phyloP scores from a whole-genome alignment of 2,888 invertebrate genomes.

The Dascillus cervinus region DNA sequence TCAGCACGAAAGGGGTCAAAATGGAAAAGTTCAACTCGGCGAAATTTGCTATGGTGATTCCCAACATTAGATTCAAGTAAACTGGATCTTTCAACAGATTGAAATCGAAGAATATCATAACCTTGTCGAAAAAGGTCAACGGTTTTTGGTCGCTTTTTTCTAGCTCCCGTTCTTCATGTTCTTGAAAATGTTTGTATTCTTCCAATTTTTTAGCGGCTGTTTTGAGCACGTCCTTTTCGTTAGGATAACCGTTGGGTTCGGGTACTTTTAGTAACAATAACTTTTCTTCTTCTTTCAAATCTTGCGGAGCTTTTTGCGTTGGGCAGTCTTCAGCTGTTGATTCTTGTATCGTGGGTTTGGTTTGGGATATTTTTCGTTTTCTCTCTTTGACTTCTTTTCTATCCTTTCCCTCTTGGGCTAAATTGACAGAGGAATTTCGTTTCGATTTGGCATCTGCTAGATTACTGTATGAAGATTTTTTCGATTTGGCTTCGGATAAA shows the following conservation, averaged over 20 bases:
- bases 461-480: constrained; percentile 28
- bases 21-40: constrained; percentile 67
- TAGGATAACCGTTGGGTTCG: constrained; percentile 10
- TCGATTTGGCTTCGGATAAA: constrained; percentile 43
- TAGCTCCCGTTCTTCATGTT: constrained; percentile 11
- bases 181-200: constrained; percentile 35
- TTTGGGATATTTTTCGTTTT: constrained; percentile 22
- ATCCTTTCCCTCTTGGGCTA: constrained; percentile 16
- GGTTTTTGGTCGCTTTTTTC: constrained; percentile 21
- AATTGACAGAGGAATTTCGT: constrained; percentile 14
- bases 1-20: constrained; percentile 64
- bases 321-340: constrained; percentile 26
- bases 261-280: constrained; percentile 34
- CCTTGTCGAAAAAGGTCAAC: constrained; percentile 47
- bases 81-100: constrained; percentile 60
- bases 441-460: constrained; percentile 23
- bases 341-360: constrained; percentile 24
- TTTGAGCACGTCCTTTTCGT: constrained; percentile 51
- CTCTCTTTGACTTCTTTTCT: constrained; percentile 15
- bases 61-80: constrained; percentile 63
- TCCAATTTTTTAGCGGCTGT: constrained; percentile 49
- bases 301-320: constrained; percentile 42
- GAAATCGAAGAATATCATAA: constrained; percentile 61
- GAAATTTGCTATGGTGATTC: constrained; percentile 63
- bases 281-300: constrained; percentile 41